phyloP scores from a whole-genome alignment of 2,888 invertebrate genomes.

The Cheilosia impressa region DNA sequence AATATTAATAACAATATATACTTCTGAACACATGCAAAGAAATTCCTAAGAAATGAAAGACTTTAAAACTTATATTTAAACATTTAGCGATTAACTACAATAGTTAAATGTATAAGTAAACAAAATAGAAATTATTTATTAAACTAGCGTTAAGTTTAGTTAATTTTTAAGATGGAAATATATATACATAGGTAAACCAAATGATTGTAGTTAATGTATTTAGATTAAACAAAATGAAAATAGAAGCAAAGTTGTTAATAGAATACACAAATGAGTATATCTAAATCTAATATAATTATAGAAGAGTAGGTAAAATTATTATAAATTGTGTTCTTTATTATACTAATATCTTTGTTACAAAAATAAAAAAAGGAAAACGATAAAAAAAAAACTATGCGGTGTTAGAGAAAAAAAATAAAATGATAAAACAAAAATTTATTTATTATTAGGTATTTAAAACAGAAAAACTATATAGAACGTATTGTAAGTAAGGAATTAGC shows the following conservation, averaged over 20 bases:
- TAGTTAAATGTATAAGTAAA: slow-evolving; percentile 55
- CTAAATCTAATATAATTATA: slow-evolving; percentile 27
- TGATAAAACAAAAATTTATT: slow-evolving; percentile 28
- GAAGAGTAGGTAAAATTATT: slow-evolving; percentile 46
- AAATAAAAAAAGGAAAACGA: slow-evolving; percentile 58
- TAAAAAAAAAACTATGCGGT: slow-evolving; percentile 45
- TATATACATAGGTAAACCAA: slow-evolving; percentile 32
- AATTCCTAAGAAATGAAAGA: slow-evolving; percentile 83
- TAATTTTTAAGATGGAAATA: slow-evolving; percentile 42
- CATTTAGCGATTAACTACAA: slow-evolving; percentile 34
- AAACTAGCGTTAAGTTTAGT: slow-evolving; percentile 43
- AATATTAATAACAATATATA: slow-evolving; percentile 30
- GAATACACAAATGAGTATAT: slow-evolving; percentile 25
- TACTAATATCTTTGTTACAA: slow-evolving; percentile 63
- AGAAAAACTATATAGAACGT: slow-evolving; percentile 24
- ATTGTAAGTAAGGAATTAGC: slow-evolving; percentile 79
- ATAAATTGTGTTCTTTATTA: slow-evolving; percentile 69
- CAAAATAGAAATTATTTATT: slow-evolving; percentile 36
- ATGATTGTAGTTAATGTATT: slow-evolving; percentile 45
- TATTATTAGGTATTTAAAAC: slow-evolving; percentile 35
- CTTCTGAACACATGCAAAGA: slow-evolving; percentile 74
- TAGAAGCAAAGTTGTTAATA: slow-evolving; percentile 32
- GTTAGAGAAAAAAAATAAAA: slow-evolving; percentile 29
- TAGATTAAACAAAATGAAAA: slow-evolving; percentile 43
- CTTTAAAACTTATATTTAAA: slow-evolving; percentile 78